Percentiles rank a stretch among this genome's conserved stretches.
Evolutionary conservation across 1,140 invertebrate genomes (phyloP).

Genomic region (Meteorus sp.): DNA sequence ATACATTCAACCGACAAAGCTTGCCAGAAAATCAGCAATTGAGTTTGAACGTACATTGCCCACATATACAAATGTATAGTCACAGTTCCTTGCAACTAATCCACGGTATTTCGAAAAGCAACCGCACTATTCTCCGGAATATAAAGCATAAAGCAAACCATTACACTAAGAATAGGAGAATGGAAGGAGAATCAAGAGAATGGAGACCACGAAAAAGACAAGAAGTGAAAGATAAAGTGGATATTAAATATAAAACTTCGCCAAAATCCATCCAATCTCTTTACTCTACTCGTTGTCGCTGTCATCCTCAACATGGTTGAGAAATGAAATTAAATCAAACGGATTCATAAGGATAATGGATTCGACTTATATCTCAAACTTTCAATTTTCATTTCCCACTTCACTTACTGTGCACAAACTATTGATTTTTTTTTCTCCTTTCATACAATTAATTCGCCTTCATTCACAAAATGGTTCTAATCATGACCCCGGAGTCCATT

Average conservation of each 20-base stretch:
- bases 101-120: too few species aligned
- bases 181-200: too few species aligned
- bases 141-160: slow-evolving; percentile 41
- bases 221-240: too few species aligned
- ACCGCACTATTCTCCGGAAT: slow-evolving; percentile 7
- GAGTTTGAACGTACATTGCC: too few species aligned
- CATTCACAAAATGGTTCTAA: background rate
- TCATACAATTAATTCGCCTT: background rate
- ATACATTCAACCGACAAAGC: too few species aligned
- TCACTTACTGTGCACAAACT: background rate
- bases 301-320: slow-evolving; percentile 14
- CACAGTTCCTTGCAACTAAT: too few species aligned
- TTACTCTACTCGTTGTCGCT: slow-evolving; percentile 17
- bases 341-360: slow-evolving; percentile 35
- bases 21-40: too few species aligned
- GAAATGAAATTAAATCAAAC: slow-evolving; percentile 28
- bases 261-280: slow-evolving; percentile 16
- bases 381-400: background rate
- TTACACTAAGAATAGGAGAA: too few species aligned
- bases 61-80: too few species aligned
- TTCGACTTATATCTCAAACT: slow-evolving; percentile 15
- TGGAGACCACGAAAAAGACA: too few species aligned
- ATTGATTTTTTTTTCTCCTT: slow-evolving; percentile 6
- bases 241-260: too few species aligned
- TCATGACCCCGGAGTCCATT: too few species aligned